phyloP scores from a whole-genome alignment of 2,797 vertebrate genomes.

The Prunella strophiata region DNA sequence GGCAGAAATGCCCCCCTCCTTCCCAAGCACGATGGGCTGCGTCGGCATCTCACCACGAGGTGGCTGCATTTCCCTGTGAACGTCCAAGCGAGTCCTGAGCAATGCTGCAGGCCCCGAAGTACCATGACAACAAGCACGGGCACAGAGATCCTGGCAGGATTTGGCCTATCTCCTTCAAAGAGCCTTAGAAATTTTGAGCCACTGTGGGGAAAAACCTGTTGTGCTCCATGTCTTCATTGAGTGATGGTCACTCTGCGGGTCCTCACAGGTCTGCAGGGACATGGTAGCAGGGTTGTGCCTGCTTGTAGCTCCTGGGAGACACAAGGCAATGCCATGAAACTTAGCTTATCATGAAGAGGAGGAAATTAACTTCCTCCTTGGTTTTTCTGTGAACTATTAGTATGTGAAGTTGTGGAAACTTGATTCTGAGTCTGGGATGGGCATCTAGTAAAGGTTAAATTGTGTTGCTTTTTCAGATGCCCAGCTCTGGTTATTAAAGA shows the following conservation, averaged over 20 bases:
- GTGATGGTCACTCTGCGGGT: neutral
- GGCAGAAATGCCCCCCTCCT: neutral
- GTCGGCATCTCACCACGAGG: constrained; percentile 30
- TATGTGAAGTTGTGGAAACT: neutral
- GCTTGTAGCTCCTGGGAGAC: neutral
- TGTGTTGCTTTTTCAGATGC: neutral
- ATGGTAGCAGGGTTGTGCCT: too few relatives aligned
- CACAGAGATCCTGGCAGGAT: neutral
- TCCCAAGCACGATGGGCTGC: neutral
- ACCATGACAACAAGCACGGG: neutral
- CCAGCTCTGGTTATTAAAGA: neutral
- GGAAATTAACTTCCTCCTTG: neutral
- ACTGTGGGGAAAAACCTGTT: neutral
- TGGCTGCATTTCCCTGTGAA: constrained; percentile 65
- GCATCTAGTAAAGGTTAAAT: neutral
- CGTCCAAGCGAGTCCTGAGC: neutral
- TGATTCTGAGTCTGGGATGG: neutral
- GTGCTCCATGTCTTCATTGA: neutral
- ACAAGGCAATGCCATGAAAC: neutral
- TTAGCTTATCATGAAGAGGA: neutral
- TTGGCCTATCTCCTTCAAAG: neutral
- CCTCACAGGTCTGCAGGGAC: neutral
- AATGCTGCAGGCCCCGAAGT: neutral
- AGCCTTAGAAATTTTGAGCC: neutral
- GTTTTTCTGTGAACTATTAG: neutral